Evolutionary conservation across 2,113 vertebrate genomes (phyloP).

Genomic region (Illadopsis cleaveri): DNA sequence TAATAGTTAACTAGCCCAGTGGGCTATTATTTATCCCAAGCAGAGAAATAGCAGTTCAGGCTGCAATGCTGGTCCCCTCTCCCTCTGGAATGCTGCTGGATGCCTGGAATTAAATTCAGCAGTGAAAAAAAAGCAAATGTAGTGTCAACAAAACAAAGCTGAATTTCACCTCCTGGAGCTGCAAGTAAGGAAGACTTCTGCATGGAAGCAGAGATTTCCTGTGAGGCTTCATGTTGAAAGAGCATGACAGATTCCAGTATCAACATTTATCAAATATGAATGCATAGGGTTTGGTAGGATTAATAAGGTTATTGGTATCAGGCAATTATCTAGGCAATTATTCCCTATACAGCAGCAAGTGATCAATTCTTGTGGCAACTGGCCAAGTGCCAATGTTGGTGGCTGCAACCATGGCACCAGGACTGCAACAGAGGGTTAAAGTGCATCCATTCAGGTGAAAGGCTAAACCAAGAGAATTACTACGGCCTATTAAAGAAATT

Average conservation of each 20-base stretch:
- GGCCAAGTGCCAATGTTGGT: conserved; percentile 11
- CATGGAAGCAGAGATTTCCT: not conserved
- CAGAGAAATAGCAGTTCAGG: conserved; percentile 25
- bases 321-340: not conserved
- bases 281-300: not conserved
- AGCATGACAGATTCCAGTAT: not conserved
- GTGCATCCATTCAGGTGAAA: conserved; percentile 24
- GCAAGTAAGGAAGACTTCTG: not conserved
- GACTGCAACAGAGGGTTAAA: conserved; percentile 35
- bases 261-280: conserved; percentile 23
- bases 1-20: conserved; percentile 67
- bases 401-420: not conserved
- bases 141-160: not conserved
- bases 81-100: conserved; percentile 22
- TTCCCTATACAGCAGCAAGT: not conserved
- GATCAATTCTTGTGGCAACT: not conserved
- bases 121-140: not conserved
- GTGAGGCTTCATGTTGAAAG: conserved; percentile 18
- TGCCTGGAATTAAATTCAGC: conserved; percentile 16
- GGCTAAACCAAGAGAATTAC: not conserved
- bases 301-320: conserved; percentile 9
- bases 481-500: not conserved
- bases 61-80: not conserved
- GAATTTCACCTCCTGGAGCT: not conserved
- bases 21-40: conserved; percentile 55